These are phyloP conservation scores for Tetropium fuscum DNA, from an alignment of 2,888 invertebrate genomes.

Conservation along the genomic window DNA sequence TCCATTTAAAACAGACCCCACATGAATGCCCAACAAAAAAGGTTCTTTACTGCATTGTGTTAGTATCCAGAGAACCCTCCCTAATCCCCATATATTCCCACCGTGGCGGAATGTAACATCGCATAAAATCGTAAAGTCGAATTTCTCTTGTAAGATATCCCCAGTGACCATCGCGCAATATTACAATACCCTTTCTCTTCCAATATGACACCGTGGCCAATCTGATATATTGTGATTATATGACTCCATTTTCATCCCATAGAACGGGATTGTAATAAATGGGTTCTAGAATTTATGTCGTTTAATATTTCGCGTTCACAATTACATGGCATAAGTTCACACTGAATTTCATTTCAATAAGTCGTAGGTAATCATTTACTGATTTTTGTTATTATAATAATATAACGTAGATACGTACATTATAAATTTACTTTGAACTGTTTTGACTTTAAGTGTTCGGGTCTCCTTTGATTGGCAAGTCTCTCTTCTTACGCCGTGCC, in stretches of 20 bases:
- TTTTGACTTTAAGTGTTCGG: neutral
- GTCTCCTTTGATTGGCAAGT: neutral
- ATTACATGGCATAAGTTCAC: neutral
- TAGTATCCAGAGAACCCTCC: neutral
- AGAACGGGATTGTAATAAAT: neutral
- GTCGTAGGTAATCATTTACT: no score
- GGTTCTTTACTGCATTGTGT: constrained; percentile 2
- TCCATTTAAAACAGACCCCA: neutral
- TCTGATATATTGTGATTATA: constrained; percentile 32
- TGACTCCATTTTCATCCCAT: constrained; percentile 22
- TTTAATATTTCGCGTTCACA: neutral
- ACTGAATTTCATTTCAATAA: neutral
- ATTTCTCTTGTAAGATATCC: constrained; percentile 27
- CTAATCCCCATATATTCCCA: constrained; percentile 14
- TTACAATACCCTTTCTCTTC: constrained; percentile 35
- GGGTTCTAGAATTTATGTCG: neutral
- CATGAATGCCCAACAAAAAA: neutral
- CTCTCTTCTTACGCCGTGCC: neutral
- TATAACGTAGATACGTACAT: no score
- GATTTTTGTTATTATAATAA: no score
- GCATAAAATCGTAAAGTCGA: constrained; percentile 14
- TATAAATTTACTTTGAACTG: no score
- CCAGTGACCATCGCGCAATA: constrained; percentile 32
- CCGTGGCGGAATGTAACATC: constrained; percentile 24
- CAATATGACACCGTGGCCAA: constrained; percentile 32